Evolutionary conservation across 2,797 vertebrate genomes (phyloP), one percentile per base, ranked within the genome.

Genomic region (Sarcophilus harrisii): DNA sequence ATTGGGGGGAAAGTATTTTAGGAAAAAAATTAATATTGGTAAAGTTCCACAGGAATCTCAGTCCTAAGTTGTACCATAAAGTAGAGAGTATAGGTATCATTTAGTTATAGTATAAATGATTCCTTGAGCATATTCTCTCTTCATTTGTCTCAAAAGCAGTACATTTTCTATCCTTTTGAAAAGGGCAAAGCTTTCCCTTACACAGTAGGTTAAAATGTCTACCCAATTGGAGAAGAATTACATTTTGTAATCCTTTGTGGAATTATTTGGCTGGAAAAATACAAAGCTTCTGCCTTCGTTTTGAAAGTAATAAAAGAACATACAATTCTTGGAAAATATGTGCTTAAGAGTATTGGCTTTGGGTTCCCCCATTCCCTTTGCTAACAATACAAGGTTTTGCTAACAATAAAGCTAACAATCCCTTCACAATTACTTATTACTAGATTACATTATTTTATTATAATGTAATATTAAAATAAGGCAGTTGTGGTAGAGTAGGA

Each of bases 291-390:
- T 58, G 32, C 58, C 66, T 95, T 94, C 38, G 73, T 92, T 93
- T 94, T 54, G 9, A 94, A 96, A 94, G 95, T 62, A 92, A 91
- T 38, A 49, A 93, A 91, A 94, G 29, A 1, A 60, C 92, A 89
- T 73, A 29, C 24, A 57, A 21, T 93, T 4, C 38, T 90, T 92
- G 10, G 38, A 95, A 91, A 94, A 90, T 11, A 1, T 93, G 57
- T 95, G 59, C 30, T 57, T 45, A 9, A 93, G 87, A 92, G 2
- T 29, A 66, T 62, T 62, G 21, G 27, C 3, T 73, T 94, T 92
- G 81, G 54, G 54, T 93, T 55, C 62, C 38, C 2, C 27, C 4
- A 30, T 9, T 12, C 32, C 27, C 12, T 29, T 60, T 94, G 28
- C 55, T 59, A 95, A 73, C 21, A 90, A 38, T 90, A n/a, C n/a